Conservation (phyloP, 2,113 vertebrate genomes). For the Rhea americana region DNA sequence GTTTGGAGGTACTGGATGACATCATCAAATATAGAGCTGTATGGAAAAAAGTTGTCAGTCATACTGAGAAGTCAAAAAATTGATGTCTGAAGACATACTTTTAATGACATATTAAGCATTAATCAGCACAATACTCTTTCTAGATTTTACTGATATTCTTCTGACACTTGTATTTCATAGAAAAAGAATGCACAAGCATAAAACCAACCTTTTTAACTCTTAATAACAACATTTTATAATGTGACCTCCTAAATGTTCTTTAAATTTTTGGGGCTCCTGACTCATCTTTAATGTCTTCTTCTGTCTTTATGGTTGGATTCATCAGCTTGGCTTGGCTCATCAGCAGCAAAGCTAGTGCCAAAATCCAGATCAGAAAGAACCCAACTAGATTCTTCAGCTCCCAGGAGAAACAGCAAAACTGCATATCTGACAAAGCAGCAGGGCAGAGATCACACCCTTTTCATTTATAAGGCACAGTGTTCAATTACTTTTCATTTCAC, state of each 20-base stretch:
- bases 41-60: neutral
- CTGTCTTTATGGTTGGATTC: too few relatives aligned
- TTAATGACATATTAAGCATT: neutral
- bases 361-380: neutral
- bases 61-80: neutral
- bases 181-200: neutral
- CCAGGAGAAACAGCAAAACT: neutral
- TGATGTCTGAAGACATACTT: too few relatives aligned
- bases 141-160: neutral
- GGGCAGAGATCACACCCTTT: too few relatives aligned
- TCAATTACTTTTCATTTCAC: neutral
- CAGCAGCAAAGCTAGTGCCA: neutral
- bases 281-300: neutral
- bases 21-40: neutral
- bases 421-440: neutral
- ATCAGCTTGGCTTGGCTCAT: neutral
- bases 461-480: neutral
- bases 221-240: neutral
- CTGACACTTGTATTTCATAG: neutral
- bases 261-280: neutral
- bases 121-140: neutral
- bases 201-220: neutral
- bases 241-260: neutral
- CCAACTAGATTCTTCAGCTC: neutral
- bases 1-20: neutral